A percentile compares a stretch with the other conserved stretches of the same genome.
These are phyloP conservation scores for Myrmophylax atrothorax DNA, from an alignment of 2,113 vertebrate species.

Conservation along the genomic window DNA sequence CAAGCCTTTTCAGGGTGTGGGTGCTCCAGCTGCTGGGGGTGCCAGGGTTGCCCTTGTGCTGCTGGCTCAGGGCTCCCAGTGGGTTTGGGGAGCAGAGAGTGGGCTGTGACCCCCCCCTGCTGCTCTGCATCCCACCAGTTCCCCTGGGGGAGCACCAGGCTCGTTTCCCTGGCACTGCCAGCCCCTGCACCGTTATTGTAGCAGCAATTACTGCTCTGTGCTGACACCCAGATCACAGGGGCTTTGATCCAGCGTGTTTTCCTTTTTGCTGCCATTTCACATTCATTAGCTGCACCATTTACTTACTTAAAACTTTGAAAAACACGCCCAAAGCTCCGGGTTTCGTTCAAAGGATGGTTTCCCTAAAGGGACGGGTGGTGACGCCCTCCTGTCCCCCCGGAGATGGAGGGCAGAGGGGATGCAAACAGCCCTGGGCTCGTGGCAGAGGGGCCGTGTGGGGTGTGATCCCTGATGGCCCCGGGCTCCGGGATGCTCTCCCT, in stretches of 20 bases:
- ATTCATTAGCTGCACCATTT: not conserved
- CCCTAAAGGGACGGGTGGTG: not conserved
- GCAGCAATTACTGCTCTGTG: not conserved
- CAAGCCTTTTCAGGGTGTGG: not conserved
- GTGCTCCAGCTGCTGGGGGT: not conserved
- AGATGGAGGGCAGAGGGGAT: not conserved
- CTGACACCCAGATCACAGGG: not conserved
- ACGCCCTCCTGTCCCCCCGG: not conserved
- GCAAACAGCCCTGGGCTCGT: not conserved
- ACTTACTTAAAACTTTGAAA: not conserved
- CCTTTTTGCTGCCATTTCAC: not conserved
- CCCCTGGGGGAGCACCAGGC: not conserved
- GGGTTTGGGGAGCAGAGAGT: not conserved
- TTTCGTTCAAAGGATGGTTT: not conserved
- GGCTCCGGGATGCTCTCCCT: not conserved
- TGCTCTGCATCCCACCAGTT: fast-evolving
- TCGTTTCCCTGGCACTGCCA: fast-evolving
- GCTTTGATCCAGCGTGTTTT: not conserved
- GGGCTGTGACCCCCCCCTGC: fast-evolving
- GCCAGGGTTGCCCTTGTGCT: fast-evolving
- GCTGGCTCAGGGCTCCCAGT: not conserved
- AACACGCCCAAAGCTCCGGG: fast-evolving
- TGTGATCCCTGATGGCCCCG: fast-evolving
- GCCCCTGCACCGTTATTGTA: fast-evolving
- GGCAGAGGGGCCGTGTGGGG: not conserved